Evolutionary conservation across 2,888 invertebrate species (phyloP).

Genomic region (Prenolepis imparis): DNA sequence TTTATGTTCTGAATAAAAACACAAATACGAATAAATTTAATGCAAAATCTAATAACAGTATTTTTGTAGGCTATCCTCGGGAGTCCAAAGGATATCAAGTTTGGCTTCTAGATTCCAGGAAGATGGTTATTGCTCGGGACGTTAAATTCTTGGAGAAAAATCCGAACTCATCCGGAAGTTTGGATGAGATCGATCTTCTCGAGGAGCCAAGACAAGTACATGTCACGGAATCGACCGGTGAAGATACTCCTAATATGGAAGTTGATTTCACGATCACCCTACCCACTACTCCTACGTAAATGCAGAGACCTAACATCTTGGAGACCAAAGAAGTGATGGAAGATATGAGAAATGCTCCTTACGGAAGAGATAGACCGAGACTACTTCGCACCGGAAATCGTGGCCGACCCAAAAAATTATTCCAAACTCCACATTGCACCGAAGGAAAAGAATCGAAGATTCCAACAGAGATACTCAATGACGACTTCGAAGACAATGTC

Average conservation of each 20-base stretch:
- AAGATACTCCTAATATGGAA: background rate
- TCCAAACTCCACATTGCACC: background rate
- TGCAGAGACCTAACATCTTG: background rate
- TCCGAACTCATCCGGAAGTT: background rate
- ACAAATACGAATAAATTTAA: background rate
- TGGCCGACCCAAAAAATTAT: background rate
- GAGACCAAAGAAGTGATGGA: no score
- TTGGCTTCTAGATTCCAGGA: background rate
- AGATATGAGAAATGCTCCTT: background rate
- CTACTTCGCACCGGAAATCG: no score
- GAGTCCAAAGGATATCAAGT: background rate
- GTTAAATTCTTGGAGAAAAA: background rate
- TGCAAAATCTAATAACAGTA: background rate
- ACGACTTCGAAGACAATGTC: background rate
- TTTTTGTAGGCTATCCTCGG: background rate
- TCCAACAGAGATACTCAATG: background rate
- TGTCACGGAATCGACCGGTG: background rate
- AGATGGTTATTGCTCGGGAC: background rate
- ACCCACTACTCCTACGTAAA: background rate
- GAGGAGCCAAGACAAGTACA: background rate
- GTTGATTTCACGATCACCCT: background rate
- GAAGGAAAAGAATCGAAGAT: background rate
- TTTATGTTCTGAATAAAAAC: background rate
- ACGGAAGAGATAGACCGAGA: background rate
- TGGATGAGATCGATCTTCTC: background rate